Base-by-base conservation (phyloP, 2,888 invertebrate genomes). In the Dermolepida albohirtum region DNA sequence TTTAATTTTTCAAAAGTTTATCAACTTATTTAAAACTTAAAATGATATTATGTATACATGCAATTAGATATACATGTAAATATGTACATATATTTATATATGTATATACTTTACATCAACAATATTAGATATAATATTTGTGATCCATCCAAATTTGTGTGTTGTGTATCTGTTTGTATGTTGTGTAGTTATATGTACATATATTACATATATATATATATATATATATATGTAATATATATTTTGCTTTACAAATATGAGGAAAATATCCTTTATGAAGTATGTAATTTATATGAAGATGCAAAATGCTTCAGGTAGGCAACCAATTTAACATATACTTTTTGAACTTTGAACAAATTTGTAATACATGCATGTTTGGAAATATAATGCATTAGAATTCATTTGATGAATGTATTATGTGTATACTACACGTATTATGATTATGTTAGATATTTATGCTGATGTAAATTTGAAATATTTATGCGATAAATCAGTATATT, bases 301-400 rank as follows among this genome's bases (percentile, higher is more conserved):
- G 4, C 17, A 14, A 47, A 16, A 22, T 10, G 22, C 16, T 4
- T 16, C 1, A 1, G 17, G 10, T 44, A 57, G 43, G 57, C 57
- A 43, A 57, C 57, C 43, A 44, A 29, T 6, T 57, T 22, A 12
- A 44, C 57, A 22, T 27, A 27, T n/a, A 57, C 14, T 44, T 41
- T 57, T 44, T 43, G 43, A 57, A 44, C 27, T 16, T n/a, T n/a
- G 51, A 4, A 12, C 29, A 29, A 5, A 29, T 6, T 5, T 29
- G 5, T 2, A 2, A 16, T 16, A 49, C 14, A 47, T n/a, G 16
- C 10, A 47, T 2, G 5, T 8, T 17, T 44, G 12, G 7, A 4
- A 27, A 44, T 57, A 27, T 34, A 22, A 17, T 44, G 12, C 12
- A 57, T 22, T 22, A 8, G 22, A 22, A 27, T 57, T 7, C 27